Evolutionary conservation across 2,113 vertebrate species (phyloP), one percentile per base, ranked within the genome.

Genomic region (Microtus oregoni): DNA sequence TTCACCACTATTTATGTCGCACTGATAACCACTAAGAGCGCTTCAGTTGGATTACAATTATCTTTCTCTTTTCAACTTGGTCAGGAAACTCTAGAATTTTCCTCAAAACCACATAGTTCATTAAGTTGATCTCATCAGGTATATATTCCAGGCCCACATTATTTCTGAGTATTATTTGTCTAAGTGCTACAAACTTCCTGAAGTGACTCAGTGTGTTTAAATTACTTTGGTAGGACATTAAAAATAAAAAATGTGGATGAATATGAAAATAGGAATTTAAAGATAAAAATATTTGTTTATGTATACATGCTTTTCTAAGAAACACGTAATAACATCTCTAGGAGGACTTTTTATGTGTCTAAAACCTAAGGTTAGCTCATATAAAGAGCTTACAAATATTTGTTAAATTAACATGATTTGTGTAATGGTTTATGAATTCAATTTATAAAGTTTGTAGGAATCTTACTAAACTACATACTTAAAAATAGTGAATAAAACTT

Each of bases 401-500:
- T 67, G n/a, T 89, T 76, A 32, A 38, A 70, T 0, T 83, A 61
- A 1, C 8, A 70, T 72, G 0, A 47, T 61, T 86, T 86, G 55
- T 32, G 3, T 61, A 96, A 52, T 1, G 78, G 0, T 72, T 47
- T 70, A 20, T 72, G 1, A 92, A 77, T 9, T 86, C 4, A 86
- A 1, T 65, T 77, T 63, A 83, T 28, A 79, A 58, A 58, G 47
- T 13, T 35, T 30, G 30, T 3, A 12, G 14, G 70, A 38, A 58
- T 76, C 5, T 3, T 41, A 8, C 41, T 7, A 76, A 94, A 95
- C 87, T 3, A 95, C 0, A 98, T 98, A 99, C 99, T 99, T 98
- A 98, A 97, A 98, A 99, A 99, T 87, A 95, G 91, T 94, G 98
- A 95, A 90, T 98, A 98, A 97, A 98, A 99, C 0, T 86, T 94